Conservation (phyloP, 2,888 invertebrate genomes). For the Brachypterus glaber region DNA sequence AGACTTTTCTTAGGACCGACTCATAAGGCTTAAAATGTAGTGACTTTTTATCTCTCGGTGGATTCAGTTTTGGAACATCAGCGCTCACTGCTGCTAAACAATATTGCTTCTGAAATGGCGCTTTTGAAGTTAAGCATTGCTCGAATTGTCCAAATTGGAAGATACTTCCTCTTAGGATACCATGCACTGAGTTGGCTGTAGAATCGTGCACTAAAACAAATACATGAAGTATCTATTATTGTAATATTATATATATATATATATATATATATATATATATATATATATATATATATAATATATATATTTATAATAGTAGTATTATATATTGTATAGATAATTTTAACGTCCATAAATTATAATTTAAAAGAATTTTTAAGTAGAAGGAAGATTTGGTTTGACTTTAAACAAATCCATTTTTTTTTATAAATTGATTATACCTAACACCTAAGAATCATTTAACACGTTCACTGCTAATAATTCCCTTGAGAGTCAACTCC, state of each 20-base stretch:
- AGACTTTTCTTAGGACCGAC: slow-evolving; percentile 31
- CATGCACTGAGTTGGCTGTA: slow-evolving; percentile 47
- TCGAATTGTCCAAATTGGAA: slow-evolving; percentile 53
- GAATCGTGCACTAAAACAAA: slow-evolving; percentile 49
- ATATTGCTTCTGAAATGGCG: slow-evolving; percentile 36
- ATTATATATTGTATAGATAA: no score
- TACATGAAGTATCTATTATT: not conserved
- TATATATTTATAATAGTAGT: not conserved
- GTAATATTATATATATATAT: not conserved
- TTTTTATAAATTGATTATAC: no score
- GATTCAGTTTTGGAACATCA: slow-evolving; percentile 24
- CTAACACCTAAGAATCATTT: no score
- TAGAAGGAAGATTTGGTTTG: no score
- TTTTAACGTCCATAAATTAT: no score
- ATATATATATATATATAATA: slow-evolving; percentile 1
- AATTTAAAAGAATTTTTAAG: no score
- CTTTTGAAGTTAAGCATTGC: slow-evolving; percentile 41
- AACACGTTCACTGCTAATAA: no score
- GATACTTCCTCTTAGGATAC: slow-evolving; percentile 46
- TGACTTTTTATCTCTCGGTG: slow-evolving; percentile 29
- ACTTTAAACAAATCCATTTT: no score
- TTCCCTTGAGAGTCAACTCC: no score
- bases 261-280: slow-evolving; percentile 6
- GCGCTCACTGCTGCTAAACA: slow-evolving; percentile 31
- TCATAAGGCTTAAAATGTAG: slow-evolving; percentile 28